These are phyloP conservation scores for Ptilonorhynchus violaceus DNA, from an alignment of 2,113 vertebrate genomes.

Conservation along the genomic window DNA sequence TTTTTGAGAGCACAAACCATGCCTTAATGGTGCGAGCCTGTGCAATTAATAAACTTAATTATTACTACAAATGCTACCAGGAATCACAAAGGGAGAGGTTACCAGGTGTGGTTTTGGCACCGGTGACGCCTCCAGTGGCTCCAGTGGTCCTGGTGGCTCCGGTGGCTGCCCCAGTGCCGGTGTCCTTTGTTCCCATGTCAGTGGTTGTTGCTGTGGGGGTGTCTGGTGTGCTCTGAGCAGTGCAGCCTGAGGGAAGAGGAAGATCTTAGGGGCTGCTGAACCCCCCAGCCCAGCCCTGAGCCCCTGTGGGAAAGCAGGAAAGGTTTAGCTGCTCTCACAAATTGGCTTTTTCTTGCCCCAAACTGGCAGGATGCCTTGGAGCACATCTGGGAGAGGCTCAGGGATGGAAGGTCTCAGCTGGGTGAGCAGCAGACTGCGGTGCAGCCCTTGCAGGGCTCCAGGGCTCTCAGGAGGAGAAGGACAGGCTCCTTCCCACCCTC, in stretches of 20 bases:
- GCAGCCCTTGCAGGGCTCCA: not conserved
- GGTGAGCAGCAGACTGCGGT: not conserved
- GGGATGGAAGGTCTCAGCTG: not conserved
- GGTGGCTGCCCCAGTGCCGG: fast-evolving
- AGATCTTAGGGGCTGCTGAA: not conserved
- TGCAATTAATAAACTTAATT: not conserved
- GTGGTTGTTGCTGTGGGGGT: fast-evolving
- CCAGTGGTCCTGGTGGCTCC: fast-evolving
- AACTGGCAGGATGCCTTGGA: not conserved
- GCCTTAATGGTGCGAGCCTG: too few species aligned
- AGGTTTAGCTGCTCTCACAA: not conserved
- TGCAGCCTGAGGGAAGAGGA: not conserved
- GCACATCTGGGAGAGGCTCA: not conserved
- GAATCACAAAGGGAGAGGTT: fast-evolving
- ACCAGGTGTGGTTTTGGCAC: fast-evolving
- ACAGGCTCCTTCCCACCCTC: not conserved
- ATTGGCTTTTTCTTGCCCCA: not conserved
- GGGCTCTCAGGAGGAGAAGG: not conserved
- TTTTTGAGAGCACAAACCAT: not conserved
- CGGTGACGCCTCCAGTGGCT: fast-evolving
- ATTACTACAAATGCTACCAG: fast-evolving
- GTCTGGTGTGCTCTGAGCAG: fast-evolving
- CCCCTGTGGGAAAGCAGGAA: not conserved
- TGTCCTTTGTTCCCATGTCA: fast-evolving
- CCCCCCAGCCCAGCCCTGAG: not conserved